Percentiles rank a stretch among this genome's conserved stretches.
Evolutionary conservation across 1,140 invertebrate genomes (phyloP).

Genomic region (Nylanderia fulva): DNA sequence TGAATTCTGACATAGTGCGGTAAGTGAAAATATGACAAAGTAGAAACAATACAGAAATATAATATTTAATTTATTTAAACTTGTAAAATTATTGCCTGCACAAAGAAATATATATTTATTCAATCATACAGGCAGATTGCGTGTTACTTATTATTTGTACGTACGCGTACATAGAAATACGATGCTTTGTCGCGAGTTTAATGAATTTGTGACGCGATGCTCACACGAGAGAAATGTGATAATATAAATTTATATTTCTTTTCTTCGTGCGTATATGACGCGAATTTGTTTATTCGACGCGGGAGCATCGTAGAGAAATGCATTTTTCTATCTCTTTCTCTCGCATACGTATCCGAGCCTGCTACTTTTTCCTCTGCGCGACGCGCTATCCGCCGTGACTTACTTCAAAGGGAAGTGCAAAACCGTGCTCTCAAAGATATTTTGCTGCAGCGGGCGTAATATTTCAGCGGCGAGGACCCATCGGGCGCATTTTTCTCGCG

Average conservation of each 20-base stretch:
- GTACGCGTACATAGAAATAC: not conserved
- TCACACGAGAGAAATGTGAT: not conserved
- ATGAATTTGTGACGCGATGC: not conserved
- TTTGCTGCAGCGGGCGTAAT: constrained; percentile 34
- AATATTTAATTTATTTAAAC: not conserved
- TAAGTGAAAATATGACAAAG: too few relatives aligned
- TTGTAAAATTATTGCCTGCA: not conserved
- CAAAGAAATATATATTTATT: not conserved
- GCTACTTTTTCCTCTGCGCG: not conserved
- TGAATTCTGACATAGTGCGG: not conserved
- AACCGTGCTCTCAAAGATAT: constrained; percentile 50
- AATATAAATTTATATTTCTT: constrained; percentile 27
- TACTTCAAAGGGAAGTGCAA: constrained; percentile 56
- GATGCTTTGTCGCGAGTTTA: not conserved
- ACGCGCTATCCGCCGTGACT: constrained; percentile 11
- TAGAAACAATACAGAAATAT: not conserved
- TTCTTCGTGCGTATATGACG: not conserved
- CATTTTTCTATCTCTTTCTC: constrained; percentile 9
- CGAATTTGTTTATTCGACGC: constrained; percentile 35
- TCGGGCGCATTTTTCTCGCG: constrained; percentile 29
- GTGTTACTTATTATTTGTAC: not conserved
- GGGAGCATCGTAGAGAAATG: constrained; percentile 12
- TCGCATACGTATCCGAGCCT: not conserved
- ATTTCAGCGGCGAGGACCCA: constrained; percentile 13
- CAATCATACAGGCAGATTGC: not conserved